These are phyloP conservation scores for Idaea straminata DNA, from an alignment of 2,888 invertebrate species.

Conservation along the genomic window DNA sequence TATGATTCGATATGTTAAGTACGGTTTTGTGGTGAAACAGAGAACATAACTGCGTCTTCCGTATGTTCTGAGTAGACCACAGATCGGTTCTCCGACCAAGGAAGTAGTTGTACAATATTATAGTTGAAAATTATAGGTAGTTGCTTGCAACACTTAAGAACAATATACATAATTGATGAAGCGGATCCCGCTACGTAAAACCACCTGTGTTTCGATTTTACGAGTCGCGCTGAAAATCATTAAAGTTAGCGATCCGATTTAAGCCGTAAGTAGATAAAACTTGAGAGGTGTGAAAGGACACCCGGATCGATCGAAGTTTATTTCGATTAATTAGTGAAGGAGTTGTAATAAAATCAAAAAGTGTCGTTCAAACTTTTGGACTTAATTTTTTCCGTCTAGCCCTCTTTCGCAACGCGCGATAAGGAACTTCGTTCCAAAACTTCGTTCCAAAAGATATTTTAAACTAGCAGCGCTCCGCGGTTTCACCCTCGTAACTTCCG, in stretches of 20 bases:
- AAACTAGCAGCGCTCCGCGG: too few species aligned
- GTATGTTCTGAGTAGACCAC: constrained; percentile 3
- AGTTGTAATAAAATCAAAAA: too few species aligned
- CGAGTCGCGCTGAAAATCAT: not conserved
- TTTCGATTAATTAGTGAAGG: too few species aligned
- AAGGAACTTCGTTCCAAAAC: too few species aligned
- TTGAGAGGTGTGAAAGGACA: too few species aligned
- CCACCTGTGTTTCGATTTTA: not conserved
- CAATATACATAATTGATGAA: not conserved
- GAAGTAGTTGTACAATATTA: not conserved
- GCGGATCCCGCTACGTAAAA: not conserved
- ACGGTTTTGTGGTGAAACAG: constrained; percentile 4
- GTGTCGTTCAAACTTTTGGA: too few species aligned
- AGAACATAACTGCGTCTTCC: not conserved
- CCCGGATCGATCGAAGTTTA: too few species aligned
- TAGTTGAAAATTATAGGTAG: not conserved
- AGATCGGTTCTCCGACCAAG: constrained; percentile 18
- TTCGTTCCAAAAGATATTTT: too few species aligned
- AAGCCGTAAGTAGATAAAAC: too few species aligned
- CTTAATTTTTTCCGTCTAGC: too few species aligned
- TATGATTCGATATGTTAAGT: not conserved
- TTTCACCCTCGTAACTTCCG: too few species aligned
- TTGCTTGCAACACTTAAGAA: not conserved
- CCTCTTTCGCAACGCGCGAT: too few species aligned
- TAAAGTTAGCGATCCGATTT: not conserved